Evolutionary conservation across 2,888 invertebrate genomes (phyloP), one percentile per base, ranked within the genome.

Genomic region (Mechanitis messenoides): DNA sequence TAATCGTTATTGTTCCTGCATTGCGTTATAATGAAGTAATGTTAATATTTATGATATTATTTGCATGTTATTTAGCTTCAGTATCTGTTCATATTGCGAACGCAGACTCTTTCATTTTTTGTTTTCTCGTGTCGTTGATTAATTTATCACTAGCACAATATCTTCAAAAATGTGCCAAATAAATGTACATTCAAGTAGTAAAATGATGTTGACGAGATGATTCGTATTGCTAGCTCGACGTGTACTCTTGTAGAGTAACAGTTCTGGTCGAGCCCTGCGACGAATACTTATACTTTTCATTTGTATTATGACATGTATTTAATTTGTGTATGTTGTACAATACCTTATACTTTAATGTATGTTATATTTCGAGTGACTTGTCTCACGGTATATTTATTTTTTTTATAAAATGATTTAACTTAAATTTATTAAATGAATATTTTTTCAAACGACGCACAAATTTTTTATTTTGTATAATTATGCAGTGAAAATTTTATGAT

Each of bases 341-440:
- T 28, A 31, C 31, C 1, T 50, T 9, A 11, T 9, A 3, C 11
- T 7, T 42, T 7, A 9, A 11, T 7, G 42, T 42, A 7, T 42
- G 11, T 3, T 1, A 9, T 42, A 9, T 42, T 42, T 42, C 42
- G 9, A 4, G 7, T 7, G 42, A 7, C 42, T 7, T 9, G 42
- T 6, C 38, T 1, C 1, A 42, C 6, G 42, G 42, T 42, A 7
- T 42, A 9, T 42, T 42, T 42, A 11, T 42, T 42, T 42, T 9
- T 20, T 42, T 9, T 42, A 42, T 50, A 28, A 50, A 31, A 31
- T 50, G 2, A 50, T 31, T 50, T 6, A 31, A 50, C 31, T 31
- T 50, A 50, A 50, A 31, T 9, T 50, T 50, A 31, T 31, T 50
- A 50, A 31, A 50, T 50, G 31, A 50, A 50, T 50, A 50, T 50